Evolutionary conservation across 2,797 vertebrate genomes (phyloP).

Genomic region (Borostomias antarcticus): DNA sequence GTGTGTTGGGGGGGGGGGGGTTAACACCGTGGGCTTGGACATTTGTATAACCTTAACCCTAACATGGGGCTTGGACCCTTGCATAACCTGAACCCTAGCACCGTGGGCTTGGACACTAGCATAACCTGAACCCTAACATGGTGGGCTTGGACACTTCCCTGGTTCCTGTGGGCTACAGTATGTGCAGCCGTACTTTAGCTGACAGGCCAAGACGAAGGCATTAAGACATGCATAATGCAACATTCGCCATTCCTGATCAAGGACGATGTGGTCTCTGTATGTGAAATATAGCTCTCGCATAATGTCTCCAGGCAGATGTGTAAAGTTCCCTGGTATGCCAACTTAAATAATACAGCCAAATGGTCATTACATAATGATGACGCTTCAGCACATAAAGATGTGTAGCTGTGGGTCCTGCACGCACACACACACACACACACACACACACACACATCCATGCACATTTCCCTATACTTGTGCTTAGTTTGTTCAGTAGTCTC

Average conservation of each 20-base stretch:
- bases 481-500: neutral
- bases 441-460: too few species aligned
- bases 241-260: conserved; percentile 7
- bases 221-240: neutral
- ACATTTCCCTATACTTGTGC: too few species aligned
- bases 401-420: too few species aligned
- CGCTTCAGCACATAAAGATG: neutral
- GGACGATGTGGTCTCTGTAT: neutral
- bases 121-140: too few species aligned
- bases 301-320: neutral
- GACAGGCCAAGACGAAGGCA: neutral
- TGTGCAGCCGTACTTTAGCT: conserved; percentile 12
- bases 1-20: neutral
- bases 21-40: too few species aligned
- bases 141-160: neutral
- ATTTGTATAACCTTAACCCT: too few species aligned
- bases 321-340: neutral
- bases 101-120: too few species aligned
- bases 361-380: neutral
- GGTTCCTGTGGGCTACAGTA: neutral
- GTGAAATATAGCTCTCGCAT: neutral
- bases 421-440: too few species aligned
- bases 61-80: too few species aligned
- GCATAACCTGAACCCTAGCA: too few species aligned
- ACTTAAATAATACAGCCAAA: neutral